Percentiles rank a stretch among this genome's conserved stretches.
Conservation (phyloP, 1,140 invertebrate species). For the Macrobrachium nipponense region DNA sequence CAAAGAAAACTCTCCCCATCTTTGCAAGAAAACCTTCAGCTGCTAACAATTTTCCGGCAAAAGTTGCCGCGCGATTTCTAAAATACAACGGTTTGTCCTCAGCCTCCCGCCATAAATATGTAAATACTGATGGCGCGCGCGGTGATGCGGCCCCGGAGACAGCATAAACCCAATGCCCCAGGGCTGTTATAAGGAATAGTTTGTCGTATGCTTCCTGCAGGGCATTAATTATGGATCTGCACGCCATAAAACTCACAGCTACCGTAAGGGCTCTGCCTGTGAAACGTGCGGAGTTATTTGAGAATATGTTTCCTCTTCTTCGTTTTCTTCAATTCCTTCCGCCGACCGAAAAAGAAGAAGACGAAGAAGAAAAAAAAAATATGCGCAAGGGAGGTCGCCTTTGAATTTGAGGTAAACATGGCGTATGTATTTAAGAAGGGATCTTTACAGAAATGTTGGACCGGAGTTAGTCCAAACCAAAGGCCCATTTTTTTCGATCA, state of each 20-base stretch:
- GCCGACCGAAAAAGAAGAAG: too few species aligned
- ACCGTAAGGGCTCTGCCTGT: background rate
- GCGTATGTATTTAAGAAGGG: too few species aligned
- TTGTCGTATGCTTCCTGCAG: slow-evolving; percentile 51
- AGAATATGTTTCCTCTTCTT: slow-evolving; percentile 1
- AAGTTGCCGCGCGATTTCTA: background rate
- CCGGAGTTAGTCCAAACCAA: too few species aligned
- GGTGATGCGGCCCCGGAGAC: slow-evolving; percentile 46
- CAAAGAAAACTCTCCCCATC: background rate
- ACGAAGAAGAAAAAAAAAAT: too few species aligned
- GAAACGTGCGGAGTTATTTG: slow-evolving; percentile 18
- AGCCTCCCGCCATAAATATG: slow-evolving; percentile 46
- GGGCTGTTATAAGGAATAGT: slow-evolving; percentile 38
- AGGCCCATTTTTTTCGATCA: too few species aligned
- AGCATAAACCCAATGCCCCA: slow-evolving; percentile 34
- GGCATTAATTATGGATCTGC: slow-evolving; percentile 54
- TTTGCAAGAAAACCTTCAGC: background rate
- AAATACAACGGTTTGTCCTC: slow-evolving; percentile 39
- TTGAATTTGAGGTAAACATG: too few species aligned
- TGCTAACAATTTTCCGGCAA: background rate
- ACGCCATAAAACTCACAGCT: slow-evolving; percentile 19
- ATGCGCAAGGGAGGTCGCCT: too few species aligned
- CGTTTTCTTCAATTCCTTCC: too few species aligned
- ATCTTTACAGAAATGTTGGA: too few species aligned
- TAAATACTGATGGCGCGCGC: slow-evolving; percentile 39